Percentiles rank a stretch among this genome's conserved stretches.
Evolutionary conservation across 1,140 invertebrate genomes (phyloP).

Genomic region (Liolophura sinensis): DNA sequence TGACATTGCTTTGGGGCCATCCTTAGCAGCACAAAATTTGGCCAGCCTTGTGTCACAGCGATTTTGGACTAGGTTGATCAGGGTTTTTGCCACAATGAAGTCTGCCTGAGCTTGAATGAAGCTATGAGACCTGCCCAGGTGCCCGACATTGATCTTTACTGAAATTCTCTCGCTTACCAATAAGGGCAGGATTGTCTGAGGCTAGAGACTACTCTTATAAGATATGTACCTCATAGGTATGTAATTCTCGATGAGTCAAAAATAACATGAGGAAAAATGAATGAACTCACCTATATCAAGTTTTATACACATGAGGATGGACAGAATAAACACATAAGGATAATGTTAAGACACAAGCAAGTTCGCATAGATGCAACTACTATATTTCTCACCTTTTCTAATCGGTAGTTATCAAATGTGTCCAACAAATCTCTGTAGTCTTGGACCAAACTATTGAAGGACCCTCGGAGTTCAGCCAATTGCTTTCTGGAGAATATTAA

Average conservation of each 20-base stretch:
- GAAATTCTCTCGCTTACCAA: too few species aligned
- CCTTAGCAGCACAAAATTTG: too few species aligned
- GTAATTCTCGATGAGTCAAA: too few species aligned
- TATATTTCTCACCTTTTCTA: slow-evolving; percentile 18
- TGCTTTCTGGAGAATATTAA: slow-evolving; percentile 23
- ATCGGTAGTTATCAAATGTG: slow-evolving; percentile 31
- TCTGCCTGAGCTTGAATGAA: neutral
- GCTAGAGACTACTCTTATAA: too few species aligned
- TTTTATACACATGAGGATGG: neutral
- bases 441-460: slow-evolving; percentile 34
- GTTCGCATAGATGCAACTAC: neutral
- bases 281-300: neutral
- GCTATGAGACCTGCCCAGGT: neutral
- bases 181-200: neutral
- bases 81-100: too few species aligned
- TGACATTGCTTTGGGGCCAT: too few species aligned
- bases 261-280: too few species aligned
- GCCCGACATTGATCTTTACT: neutral
- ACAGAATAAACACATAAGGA: neutral
- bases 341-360: neutral
- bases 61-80: too few species aligned
- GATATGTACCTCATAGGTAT: too few species aligned
- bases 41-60: too few species aligned
- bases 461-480: slow-evolving; percentile 23
- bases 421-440: slow-evolving; percentile 38